Evolutionary conservation across 2,888 invertebrate genomes (phyloP).

Genomic region (Lamellibrachia columna): DNA sequence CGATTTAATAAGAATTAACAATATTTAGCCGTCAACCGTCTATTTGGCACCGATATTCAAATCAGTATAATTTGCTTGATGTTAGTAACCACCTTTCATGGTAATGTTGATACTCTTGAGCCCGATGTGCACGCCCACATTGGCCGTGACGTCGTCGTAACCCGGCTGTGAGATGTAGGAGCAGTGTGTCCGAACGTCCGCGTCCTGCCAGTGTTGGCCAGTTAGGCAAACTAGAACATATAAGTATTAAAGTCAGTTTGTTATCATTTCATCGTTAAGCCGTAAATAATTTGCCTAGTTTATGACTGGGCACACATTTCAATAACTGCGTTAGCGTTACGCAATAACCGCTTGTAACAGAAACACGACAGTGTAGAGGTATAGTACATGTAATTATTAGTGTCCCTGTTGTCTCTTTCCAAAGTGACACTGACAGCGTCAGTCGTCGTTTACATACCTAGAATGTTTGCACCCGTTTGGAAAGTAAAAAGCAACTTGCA

Average conservation of each 20-base stretch:
- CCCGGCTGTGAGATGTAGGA: conserved; percentile 31
- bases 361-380: no score
- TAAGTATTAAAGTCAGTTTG: no score
- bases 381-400: no score
- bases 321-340: no score
- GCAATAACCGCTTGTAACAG: no score
- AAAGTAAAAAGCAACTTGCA: conserved; percentile 34
- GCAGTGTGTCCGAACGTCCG: conserved; percentile 62
- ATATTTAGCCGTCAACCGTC: not conserved
- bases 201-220: conserved; percentile 73
- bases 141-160: conserved; percentile 31
- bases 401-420: not conserved
- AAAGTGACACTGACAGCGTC: not conserved
- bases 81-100: conserved; percentile 76
- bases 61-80: conserved; percentile 13
- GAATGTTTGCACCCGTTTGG: conserved; percentile 37
- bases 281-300: no score
- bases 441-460: conserved; percentile 30
- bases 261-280: no score
- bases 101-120: conserved; percentile 95
- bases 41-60: not conserved
- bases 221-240: conserved; percentile 66
- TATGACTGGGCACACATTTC: no score
- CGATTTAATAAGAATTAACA: not conserved
- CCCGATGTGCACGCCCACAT: conserved; percentile 89